Evolutionary conservation across 2,797 vertebrate genomes (phyloP).

Genomic region (Orientallactaga sibirica): DNA sequence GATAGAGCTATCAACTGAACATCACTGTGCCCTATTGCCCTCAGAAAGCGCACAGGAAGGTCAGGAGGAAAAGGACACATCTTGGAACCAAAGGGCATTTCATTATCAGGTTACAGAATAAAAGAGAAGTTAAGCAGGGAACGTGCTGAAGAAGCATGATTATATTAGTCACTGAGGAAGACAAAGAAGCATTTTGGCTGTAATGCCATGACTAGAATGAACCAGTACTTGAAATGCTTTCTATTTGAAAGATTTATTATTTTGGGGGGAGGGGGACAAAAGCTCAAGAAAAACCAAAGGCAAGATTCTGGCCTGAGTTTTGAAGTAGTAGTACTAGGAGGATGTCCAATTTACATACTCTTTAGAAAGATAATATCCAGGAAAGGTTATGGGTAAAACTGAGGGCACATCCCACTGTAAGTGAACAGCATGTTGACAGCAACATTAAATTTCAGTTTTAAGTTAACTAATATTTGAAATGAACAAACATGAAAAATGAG

Average conservation of each 20-base stretch:
- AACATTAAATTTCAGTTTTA: constrained; percentile 44
- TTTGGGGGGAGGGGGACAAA: constrained; percentile 13
- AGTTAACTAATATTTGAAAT: constrained; percentile 48
- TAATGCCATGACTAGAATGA: constrained; percentile 69
- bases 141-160: constrained; percentile 62
- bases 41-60: constrained; percentile 47
- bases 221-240: constrained; percentile 65
- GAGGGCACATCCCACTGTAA: background rate
- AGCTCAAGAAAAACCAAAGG: constrained; percentile 73
- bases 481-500: background rate
- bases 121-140: constrained; percentile 67
- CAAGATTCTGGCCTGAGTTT: constrained; percentile 65
- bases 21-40: background rate
- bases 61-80: constrained; percentile 60
- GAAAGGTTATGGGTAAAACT: constrained; percentile 6
- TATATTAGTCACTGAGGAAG: constrained; percentile 71
- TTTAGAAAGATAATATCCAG: constrained; percentile 61
- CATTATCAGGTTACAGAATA: constrained; percentile 65
- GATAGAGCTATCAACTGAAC: background rate
- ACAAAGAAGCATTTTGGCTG: constrained; percentile 65
- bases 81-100: constrained; percentile 67
- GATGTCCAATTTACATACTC: constrained; percentile 52
- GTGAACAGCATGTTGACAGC: background rate
- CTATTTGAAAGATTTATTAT: constrained; percentile 70
- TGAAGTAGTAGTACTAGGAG: constrained; percentile 53